phyloP scores from a whole-genome alignment of 2,113 vertebrate species.

The Chrysochloris asiatica region DNA sequence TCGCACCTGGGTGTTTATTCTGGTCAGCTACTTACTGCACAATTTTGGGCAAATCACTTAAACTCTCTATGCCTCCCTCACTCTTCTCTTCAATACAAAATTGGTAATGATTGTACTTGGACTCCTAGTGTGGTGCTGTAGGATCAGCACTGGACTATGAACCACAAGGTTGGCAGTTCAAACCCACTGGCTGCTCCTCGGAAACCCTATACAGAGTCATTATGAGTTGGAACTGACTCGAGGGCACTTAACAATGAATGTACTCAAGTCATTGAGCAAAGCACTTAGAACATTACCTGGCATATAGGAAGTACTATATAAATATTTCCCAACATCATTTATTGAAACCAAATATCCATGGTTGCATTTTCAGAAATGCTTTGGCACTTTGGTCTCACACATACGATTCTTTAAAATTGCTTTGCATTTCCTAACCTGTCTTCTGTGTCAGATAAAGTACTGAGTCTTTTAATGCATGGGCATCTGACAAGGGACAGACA shows the following conservation, averaged over 20 bases:
- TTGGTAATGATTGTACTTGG: no score
- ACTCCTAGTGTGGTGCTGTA: no score
- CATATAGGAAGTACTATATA: background rate
- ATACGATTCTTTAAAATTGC: slow-evolving; percentile 18
- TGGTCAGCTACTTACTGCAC: background rate
- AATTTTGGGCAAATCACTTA: background rate
- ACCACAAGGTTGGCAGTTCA: no score
- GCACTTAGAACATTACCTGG: background rate
- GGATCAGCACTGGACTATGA: no score
- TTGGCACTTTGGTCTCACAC: slow-evolving; percentile 7
- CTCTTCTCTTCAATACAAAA: slow-evolving; percentile 12
- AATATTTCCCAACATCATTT: background rate
- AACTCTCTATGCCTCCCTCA: background rate
- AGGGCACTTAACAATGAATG: no score
- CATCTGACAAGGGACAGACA: background rate
- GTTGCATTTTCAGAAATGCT: slow-evolving; percentile 30
- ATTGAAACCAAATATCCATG: background rate
- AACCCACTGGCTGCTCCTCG: no score
- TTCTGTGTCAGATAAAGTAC: background rate
- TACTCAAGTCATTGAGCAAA: background rate
- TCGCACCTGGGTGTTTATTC: background rate
- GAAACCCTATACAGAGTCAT: no score
- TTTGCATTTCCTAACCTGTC: slow-evolving; percentile 38
- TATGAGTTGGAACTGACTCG: no score
- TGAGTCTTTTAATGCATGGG: background rate